Percentiles rank a stretch among this genome's conserved stretches.
Conservation (phyloP, 1,140 invertebrate species). For the Drosophila kurseongensis region DNA sequence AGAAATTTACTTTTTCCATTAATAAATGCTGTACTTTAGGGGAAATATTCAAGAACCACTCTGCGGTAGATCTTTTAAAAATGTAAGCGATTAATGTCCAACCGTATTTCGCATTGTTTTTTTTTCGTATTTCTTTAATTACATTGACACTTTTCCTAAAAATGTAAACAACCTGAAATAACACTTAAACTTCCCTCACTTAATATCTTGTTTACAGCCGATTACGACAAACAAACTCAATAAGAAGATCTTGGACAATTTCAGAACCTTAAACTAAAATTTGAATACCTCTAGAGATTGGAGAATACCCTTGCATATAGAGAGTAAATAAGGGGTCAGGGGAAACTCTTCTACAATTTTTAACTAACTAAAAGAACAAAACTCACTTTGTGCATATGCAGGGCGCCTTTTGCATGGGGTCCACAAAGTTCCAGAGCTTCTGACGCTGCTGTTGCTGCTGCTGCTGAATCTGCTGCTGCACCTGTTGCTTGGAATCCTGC, state of each 20-base stretch:
- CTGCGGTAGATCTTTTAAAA: too few species aligned
- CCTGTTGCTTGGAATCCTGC: conserved; percentile 65
- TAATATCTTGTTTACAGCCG: too few species aligned
- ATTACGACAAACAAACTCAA: too few species aligned
- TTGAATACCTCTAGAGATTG: conserved; percentile 11
- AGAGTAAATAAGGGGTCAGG: neutral
- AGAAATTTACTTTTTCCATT: neutral
- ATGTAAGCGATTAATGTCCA: too few species aligned
- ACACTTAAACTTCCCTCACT: too few species aligned
- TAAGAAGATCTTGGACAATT: neutral
- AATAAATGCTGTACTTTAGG: neutral
- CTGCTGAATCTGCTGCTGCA: conserved; percentile 72
- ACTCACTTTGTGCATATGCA: conserved; percentile 92
- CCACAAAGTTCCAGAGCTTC: conserved; percentile 92
- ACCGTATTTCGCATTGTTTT: too few species aligned
- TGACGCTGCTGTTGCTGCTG: conserved; percentile 63
- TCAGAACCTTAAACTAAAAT: conserved; percentile 1
- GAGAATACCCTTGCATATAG: neutral
- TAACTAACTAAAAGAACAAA: neutral
- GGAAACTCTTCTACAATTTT: neutral
- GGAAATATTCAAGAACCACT: too few species aligned
- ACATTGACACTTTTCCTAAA: too few species aligned
- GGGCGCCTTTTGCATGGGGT: conserved; percentile 91
- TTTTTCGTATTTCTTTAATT: too few species aligned
- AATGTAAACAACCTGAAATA: too few species aligned